Percentiles rank a stretch among this genome's conserved stretches.
Evolutionary conservation across 2,113 vertebrate species (phyloP).

Genomic region (Carettochelys insculpta): DNA sequence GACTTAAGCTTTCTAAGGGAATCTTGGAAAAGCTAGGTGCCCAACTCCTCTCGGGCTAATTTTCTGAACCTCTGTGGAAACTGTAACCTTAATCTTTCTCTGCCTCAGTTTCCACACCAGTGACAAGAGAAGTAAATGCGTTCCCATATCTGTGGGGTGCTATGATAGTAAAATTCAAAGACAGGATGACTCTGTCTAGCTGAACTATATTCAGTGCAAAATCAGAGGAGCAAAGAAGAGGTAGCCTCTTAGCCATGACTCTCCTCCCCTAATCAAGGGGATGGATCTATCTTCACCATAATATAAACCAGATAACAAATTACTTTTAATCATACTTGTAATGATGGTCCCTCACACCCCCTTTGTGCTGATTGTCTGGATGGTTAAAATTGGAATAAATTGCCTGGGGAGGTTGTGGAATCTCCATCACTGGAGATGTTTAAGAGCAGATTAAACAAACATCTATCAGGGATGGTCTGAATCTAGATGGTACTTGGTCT

Average conservation of each 20-base stretch:
- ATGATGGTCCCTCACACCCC: background rate
- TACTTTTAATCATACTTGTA: slow-evolving; percentile 3
- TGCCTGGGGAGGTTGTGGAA: too few species aligned
- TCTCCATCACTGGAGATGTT: too few species aligned
- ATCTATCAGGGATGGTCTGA: too few species aligned
- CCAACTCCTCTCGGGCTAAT: background rate
- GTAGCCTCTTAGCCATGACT: background rate
- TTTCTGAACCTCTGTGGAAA: background rate
- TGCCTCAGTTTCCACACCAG: background rate
- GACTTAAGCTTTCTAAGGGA: background rate
- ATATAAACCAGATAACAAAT: background rate
- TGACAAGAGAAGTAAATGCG: background rate
- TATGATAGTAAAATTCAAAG: background rate
- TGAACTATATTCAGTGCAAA: background rate
- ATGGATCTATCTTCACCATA: background rate
- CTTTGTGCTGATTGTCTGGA: too few species aligned
- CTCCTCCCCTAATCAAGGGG: background rate
- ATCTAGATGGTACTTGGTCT: too few species aligned
- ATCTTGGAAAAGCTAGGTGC: background rate
- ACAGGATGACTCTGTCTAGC: background rate
- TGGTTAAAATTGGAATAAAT: too few species aligned
- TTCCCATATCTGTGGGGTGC: background rate
- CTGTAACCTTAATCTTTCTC: background rate
- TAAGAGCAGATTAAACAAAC: too few species aligned
- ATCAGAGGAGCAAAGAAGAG: background rate